Conservation (phyloP, 1,140 invertebrate genomes). For the Papilio polyxenes region DNA sequence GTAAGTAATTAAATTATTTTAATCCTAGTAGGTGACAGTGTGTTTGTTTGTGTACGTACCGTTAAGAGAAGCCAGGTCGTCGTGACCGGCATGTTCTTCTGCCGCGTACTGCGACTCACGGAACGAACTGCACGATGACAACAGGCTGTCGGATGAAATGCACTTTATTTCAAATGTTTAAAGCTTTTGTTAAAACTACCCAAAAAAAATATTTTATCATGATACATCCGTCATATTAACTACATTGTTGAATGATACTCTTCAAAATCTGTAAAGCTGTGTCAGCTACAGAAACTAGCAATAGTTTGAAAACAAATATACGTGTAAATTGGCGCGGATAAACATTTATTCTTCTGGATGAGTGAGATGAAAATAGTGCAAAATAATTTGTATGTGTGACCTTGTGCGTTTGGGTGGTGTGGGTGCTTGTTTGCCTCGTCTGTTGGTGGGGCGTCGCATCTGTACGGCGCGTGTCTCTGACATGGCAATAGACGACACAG, state of each 20-base stretch:
- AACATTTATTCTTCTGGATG: not conserved
- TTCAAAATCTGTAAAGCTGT: not conserved
- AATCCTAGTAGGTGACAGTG: not conserved
- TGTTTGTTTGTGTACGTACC: constrained; percentile 76
- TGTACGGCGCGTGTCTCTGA: constrained; percentile 83
- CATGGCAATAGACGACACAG: constrained; percentile 22
- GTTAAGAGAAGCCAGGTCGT: constrained; percentile 85
- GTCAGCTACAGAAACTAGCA: not conserved
- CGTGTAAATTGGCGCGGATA: not conserved
- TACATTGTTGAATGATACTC: not conserved
- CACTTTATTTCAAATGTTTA: constrained; percentile 5
- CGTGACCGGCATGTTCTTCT: constrained; percentile 72
- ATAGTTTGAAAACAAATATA: not conserved
- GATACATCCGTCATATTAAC: too few relatives aligned
- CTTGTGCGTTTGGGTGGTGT: constrained; percentile 96
- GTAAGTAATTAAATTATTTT: not conserved
- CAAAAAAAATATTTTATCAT: not conserved
- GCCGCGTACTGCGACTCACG: constrained; percentile 84
- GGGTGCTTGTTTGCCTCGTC: constrained; percentile 95
- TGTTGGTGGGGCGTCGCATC: constrained; percentile 92
- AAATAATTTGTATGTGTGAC: constrained; percentile 72
- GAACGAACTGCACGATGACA: constrained; percentile 92
- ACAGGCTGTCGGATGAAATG: constrained; percentile 81
- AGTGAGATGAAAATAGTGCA: not conserved
- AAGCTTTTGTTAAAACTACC: not conserved